Conservation (phyloP, 2,113 vertebrate genomes). For the Cardinalis cardinalis region DNA sequence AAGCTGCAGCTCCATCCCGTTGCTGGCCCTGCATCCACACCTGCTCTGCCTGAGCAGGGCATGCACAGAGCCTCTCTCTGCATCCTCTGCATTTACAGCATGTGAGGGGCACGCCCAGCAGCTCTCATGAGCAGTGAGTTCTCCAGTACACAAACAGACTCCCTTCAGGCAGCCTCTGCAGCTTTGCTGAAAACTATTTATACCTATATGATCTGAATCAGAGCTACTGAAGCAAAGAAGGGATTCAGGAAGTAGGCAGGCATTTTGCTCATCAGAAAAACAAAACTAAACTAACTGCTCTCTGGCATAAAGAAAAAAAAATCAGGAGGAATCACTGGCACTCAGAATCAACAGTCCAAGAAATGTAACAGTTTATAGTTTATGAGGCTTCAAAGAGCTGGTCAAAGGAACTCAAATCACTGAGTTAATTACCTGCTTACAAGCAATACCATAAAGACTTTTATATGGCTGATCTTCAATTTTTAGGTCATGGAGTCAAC, state of each 20-base stretch:
- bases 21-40: accelerated
- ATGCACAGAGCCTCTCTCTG: background rate
- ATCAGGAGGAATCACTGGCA: background rate
- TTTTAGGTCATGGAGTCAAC: background rate
- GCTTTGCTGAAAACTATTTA: background rate
- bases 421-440: background rate
- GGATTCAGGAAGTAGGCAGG: background rate
- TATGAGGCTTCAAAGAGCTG: background rate
- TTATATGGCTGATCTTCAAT: background rate
- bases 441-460: background rate
- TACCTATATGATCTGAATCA: background rate
- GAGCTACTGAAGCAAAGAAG: background rate
- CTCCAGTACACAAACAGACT: background rate
- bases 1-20: background rate
- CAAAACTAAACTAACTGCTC: background rate
- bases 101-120: background rate
- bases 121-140: background rate
- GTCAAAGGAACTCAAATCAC: background rate
- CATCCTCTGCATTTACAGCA: background rate
- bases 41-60: background rate
- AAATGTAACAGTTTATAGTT: background rate
- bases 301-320: background rate
- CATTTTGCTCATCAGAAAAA: background rate
- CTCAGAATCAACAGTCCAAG: background rate
- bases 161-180: background rate